phyloP scores from a whole-genome alignment of 2,888 invertebrate species.

The Trisateles emortualis region DNA sequence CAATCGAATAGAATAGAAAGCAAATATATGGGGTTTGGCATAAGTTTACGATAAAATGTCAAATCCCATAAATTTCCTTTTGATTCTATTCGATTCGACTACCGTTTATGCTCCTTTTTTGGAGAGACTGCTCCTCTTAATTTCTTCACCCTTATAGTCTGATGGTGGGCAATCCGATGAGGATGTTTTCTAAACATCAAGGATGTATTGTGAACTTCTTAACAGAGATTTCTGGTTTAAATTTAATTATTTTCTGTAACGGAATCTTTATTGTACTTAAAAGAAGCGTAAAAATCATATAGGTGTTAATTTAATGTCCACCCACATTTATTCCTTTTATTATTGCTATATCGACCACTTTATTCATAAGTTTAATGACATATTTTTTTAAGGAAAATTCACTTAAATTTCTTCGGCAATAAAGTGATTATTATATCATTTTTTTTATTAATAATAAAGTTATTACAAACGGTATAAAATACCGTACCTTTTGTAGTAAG shows the following conservation, averaged over 20 bases:
- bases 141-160: no score
- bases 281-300: not conserved
- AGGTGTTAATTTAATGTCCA: not conserved
- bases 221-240: not conserved
- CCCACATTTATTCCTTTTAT: not conserved
- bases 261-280: not conserved
- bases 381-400: slow-evolving; percentile 13
- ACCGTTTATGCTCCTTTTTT: no score
- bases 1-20: no score
- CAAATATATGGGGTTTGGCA: no score
- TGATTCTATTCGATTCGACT: no score
- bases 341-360: slow-evolving; percentile 2
- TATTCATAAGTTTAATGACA: slow-evolving; percentile 12
- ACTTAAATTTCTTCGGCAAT: not conserved
- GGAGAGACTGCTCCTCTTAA: no score
- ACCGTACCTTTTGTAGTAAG: slow-evolving; percentile 18
- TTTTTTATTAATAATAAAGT: slow-evolving; percentile 24
- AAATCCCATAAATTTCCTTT: no score
- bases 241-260: no score
- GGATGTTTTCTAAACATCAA: no score
- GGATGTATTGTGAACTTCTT: no score
- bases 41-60: no score
- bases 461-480: slow-evolving; percentile 25
- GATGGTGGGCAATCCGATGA: no score
- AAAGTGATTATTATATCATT: slow-evolving; percentile 23